Base-by-base conservation (phyloP, 2,888 invertebrate species). In the Macroteleia sp. region DNA sequence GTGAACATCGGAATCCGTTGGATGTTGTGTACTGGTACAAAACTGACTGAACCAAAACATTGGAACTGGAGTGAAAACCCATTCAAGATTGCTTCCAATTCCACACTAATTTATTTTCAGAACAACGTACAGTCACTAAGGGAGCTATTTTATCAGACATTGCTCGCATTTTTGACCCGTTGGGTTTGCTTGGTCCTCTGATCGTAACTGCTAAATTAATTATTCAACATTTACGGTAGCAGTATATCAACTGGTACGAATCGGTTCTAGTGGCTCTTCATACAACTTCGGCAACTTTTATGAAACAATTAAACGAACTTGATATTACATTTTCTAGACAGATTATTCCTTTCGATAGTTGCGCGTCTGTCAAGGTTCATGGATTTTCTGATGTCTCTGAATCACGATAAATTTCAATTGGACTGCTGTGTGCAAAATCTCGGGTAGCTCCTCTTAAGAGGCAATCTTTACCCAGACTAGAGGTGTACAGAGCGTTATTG, bases 171-270 rank as follows among this genome's bases (percentile, higher is more conserved):
- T 41, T 19, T 19, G 17, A 41, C 14, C 80, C 81, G 6, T 42
- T 82, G 14, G 80, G 81, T 3, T 46, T 83, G 14, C 19, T 82
- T 46, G 19, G 19, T 1, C 19, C 19, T 3, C 5, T 41, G 0
- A 9, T 19, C 3, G 10, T 10, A 10, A 10, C 39, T 9, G 19
- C 10, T 12, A 39, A 39, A 8, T 17, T 39, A 17, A 39, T n/a
- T 1, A 34, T 12, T n/a, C 34, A 34, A 14, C 25, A 25, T 5
- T 25, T 25, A 25, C 6, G 41, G 14, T 6, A 41, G 16, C 3
- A 16, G 14, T 2, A 41, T 14, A 14, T 41, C 34, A 34, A 34
- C 5, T 34, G 34, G n/a, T 3, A 34, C n/a, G 14, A 34, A 34
- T 34, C 14, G 10, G 3, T 12, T 34, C 34, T 10, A 6, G 25